Evolutionary conservation across 1,140 invertebrate species (phyloP).

Genomic region (Zaprionus inermis): DNA sequence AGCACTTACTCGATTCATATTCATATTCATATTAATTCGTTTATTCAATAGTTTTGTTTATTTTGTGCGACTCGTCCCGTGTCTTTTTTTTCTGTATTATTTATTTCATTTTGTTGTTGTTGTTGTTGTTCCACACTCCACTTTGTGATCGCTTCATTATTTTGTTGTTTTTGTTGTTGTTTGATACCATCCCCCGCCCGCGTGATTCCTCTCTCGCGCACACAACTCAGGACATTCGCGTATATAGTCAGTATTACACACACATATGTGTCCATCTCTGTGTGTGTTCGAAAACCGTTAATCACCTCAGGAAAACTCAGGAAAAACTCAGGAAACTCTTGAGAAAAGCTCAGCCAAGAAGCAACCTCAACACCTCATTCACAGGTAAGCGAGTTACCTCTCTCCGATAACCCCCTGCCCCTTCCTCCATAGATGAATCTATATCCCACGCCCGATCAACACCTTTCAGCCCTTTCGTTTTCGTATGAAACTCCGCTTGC

Average conservation of each 20-base stretch:
- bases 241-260: background rate
- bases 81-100: conserved; percentile 22
- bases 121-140: background rate
- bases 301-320: conserved; percentile 19
- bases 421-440: background rate
- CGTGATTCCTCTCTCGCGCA: background rate
- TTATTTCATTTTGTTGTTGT: conserved; percentile 23
- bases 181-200: background rate
- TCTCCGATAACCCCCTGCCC: background rate
- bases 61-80: background rate
- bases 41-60: background rate
- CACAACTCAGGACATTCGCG: conserved; percentile 29
- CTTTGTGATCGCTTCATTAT: conserved; percentile 4
- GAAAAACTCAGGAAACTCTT: background rate
- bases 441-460: background rate
- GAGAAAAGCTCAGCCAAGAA: background rate
- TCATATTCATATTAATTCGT: background rate
- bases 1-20: background rate
- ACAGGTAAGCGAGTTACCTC: conserved; percentile 41
- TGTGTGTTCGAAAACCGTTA: conserved; percentile 10
- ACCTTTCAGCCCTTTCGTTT: background rate
- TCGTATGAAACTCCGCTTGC: background rate
- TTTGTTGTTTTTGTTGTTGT: conserved; percentile 27
- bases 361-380: conserved; percentile 21
- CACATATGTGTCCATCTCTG: background rate